Conservation (phyloP, 2,113 vertebrate species). For the Anolis carolinensis region DNA sequence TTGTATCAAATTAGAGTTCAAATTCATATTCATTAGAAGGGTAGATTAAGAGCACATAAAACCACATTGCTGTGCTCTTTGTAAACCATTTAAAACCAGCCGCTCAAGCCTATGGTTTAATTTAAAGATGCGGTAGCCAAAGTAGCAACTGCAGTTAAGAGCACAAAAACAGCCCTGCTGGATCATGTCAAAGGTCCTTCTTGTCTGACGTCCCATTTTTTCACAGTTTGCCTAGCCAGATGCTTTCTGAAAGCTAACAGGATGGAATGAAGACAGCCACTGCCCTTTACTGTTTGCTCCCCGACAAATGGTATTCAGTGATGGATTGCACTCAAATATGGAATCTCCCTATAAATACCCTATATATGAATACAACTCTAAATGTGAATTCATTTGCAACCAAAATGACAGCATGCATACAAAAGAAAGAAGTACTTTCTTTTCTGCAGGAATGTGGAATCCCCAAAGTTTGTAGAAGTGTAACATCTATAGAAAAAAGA, state of each 20-base stretch:
- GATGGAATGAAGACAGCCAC: neutral
- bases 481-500: neutral
- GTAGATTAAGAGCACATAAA: conserved; percentile 48
- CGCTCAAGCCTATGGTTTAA: neutral
- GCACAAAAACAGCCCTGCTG: neutral
- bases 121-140: neutral
- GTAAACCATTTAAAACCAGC: conserved; percentile 6
- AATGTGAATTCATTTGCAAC: too few relatives aligned
- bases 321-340: neutral
- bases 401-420: too few relatives aligned
- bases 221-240: neutral
- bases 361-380: neutral
- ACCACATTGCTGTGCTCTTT: conserved; percentile 2
- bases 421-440: too few relatives aligned
- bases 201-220: neutral
- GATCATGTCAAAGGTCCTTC: neutral
- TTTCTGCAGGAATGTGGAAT: too few relatives aligned
- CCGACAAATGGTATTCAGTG: neutral
- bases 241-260: neutral
- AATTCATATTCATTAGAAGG: conserved; percentile 66
- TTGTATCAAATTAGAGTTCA: conserved; percentile 62
- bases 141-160: neutral
- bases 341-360: neutral
- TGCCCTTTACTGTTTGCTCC: too few relatives aligned
- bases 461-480: neutral